Base-by-base conservation (phyloP, 1,140 invertebrate species). In the Drosophila quadrilineata region DNA sequence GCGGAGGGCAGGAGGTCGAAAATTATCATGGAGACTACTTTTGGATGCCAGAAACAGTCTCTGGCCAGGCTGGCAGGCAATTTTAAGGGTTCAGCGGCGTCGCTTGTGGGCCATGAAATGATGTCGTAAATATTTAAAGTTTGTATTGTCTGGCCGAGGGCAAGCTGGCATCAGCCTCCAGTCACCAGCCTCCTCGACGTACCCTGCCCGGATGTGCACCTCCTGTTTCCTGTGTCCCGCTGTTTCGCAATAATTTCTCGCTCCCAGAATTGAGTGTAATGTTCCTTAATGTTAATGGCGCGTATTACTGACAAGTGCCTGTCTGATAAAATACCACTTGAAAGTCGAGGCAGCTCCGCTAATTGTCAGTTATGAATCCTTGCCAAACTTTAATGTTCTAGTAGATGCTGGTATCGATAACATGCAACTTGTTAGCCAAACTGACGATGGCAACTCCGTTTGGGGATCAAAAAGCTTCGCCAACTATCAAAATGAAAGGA, bases 201-300 rank as follows among this genome's bases (percentile, higher is more conserved):
- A 2, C 10, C 6, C 9, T 0, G 1, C 17, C 1, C 19, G 14
- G n/a, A n/a, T 17, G 9, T 31, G 24, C 12, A 5, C 8, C 29
- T 22, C 6, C 12, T 22, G 10, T 3, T 10, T 6, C 2, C 9
- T 16, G 9, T 35, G 6, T 12, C 24, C 28, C 29, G 28, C 26
- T 62, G 56, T 46, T 59, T 58, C 63, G 65, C 62, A 76, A 84
- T 75, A 85, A 85, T 85, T 84, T 85, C 50, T 67, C 71, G 75
- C 79, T 84, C 64, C 66, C 74, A 84, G 86, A 85, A 68, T 86
- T 63, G 67, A 79, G 79, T 71, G 70, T 87, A 87, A 87, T 87
- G 84, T 87, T 76, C 82, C 59, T 87, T 87, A 87, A 87, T 87
- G 82, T 76, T 87, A 87, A 87, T 87, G 82, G 60, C 84, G 84